These are phyloP conservation scores for Copidosoma floridanum DNA, from an alignment of 1,140 invertebrate genomes.

Conservation along the genomic window DNA sequence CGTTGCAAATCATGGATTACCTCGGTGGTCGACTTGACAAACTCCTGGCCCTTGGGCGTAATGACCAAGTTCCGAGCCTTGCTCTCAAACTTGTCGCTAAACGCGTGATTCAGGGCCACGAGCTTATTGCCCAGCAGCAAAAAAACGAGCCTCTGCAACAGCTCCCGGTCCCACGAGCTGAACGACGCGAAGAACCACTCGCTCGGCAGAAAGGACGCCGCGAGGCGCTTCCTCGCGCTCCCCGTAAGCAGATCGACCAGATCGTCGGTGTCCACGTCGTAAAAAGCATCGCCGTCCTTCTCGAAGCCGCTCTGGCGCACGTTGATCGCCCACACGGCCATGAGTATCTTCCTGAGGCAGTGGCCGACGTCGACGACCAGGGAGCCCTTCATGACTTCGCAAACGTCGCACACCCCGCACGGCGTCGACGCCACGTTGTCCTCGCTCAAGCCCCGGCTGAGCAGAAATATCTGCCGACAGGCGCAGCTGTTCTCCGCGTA, in stretches of 20 bases:
- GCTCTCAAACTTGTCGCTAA: not conserved
- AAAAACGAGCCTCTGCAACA: not conserved
- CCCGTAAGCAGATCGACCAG: not conserved
- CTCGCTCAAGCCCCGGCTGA: not conserved
- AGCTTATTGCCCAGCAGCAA: not conserved
- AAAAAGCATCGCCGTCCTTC: not conserved
- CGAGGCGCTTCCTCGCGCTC: not conserved
- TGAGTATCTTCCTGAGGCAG: not conserved
- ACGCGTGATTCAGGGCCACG: not conserved
- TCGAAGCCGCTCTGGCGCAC: not conserved
- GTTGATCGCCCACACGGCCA: conserved; percentile 5
- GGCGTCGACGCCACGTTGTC: not conserved
- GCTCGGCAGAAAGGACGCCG: not conserved
- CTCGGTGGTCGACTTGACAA: not conserved
- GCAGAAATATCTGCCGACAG: not conserved
- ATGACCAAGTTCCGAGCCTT: not conserved
- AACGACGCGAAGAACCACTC: conserved; percentile 10
- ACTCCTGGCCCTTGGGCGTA: not conserved
- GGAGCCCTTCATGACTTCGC: not conserved
- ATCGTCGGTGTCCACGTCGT: not conserved
- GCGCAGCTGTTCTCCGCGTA: conserved; percentile 1
- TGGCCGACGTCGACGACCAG: not conserved
- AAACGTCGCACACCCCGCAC: not conserved
- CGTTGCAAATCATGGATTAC: too few relatives aligned
- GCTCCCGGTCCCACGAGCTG: not conserved